Evolutionary conservation across 2,113 vertebrate genomes (phyloP), one percentile per base, ranked within the genome.

Genomic region (Phoenicopterus ruber): DNA sequence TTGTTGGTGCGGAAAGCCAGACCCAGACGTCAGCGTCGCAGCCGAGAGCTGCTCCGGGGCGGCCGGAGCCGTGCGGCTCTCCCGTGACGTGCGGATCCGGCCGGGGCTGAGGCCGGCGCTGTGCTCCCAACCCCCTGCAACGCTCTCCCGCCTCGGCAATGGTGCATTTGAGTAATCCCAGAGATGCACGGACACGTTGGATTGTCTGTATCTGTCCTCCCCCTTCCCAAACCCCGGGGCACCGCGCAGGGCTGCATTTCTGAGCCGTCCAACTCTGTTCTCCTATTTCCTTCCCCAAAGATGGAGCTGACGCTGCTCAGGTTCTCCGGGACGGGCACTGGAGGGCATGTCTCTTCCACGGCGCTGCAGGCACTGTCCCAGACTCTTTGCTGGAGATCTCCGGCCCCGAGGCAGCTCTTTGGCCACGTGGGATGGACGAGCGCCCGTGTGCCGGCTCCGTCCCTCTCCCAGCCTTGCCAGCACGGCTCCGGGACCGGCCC

Each of bases 101-200:
- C 38, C 4, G 7, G 6, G 8, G 9, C 10, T 32, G 59, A 5
- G 29, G 82, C 63, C 7, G 1, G 57, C 52, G 3, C 19, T 0
- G 1, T 8, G 58, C 42, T 83, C 77, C 65, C 1, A 0, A 5
- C 2, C 13, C 57, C 61, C 50, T 50, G 24, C 21, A 12, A 4
- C 2, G 0, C 0, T 2, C 10, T 78, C 10, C 34, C 1, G 0
- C 29, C 69, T 18, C 1, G 0, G 17, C 2, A 2, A 2, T 3
- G 54, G 42, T 12, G 40, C 7, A 0, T 40, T 7, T 34, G 49
- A 32, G 38, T 10, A 5, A 42, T 20, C 28, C 73, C 3, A 3
- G 72, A 9, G 28, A 9, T 9, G 10, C 29, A 13, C 0, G 0
- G 32, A 25, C 19, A 3, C 36, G 72, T 40, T 3, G 62, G 34